Base-by-base conservation (phyloP, 2,888 invertebrate genomes). In the Sussaba pulchella region DNA sequence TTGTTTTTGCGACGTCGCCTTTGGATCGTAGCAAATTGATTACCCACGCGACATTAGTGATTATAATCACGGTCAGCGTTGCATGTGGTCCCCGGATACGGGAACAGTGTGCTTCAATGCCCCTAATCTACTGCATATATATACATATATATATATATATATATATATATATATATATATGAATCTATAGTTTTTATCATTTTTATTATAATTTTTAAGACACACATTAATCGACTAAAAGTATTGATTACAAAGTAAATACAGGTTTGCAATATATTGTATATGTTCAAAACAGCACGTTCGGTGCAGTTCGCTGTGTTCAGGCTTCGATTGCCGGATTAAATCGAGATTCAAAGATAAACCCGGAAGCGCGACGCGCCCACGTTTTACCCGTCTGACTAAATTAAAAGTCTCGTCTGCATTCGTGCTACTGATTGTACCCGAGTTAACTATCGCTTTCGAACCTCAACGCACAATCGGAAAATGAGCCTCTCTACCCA, bases 251-350 rank as follows among this genome's bases (percentile, higher is more conserved):
- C n/a, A n/a, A n/a, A n/a, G n/a, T n/a, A n/a, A n/a, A n/a, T n/a
- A n/a, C n/a, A n/a, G n/a, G n/a, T n/a, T n/a, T n/a, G n/a, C n/a
- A n/a, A n/a, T n/a, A n/a, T n/a, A n/a, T n/a, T n/a, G n/a, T n/a
- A n/a, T n/a, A n/a, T n/a, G n/a, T n/a, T n/a, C n/a, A n/a, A n/a
- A n/a, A n/a, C n/a, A n/a, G n/a, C n/a, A n/a, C n/a, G n/a, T 14
- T 43, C 64, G 39, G 47, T 66, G 74, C 57, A 57, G 64, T 24
- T 57, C 47, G 36, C 36, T 39, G n/a, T n/a, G n/a, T n/a, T n/a
- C n/a, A n/a, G n/a, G n/a, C n/a, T n/a, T n/a, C n/a, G 74, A 81
- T 81, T 78, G 74, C 64, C 59, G 59, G 66, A 66, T 47, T 47
- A 73, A 74, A 81, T 81, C 52, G 57, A 67, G 69, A 50, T 59